These are phyloP conservation scores for Branchinecta lynchi DNA, from an alignment of 1,140 invertebrate genomes.

Conservation along the genomic window DNA sequence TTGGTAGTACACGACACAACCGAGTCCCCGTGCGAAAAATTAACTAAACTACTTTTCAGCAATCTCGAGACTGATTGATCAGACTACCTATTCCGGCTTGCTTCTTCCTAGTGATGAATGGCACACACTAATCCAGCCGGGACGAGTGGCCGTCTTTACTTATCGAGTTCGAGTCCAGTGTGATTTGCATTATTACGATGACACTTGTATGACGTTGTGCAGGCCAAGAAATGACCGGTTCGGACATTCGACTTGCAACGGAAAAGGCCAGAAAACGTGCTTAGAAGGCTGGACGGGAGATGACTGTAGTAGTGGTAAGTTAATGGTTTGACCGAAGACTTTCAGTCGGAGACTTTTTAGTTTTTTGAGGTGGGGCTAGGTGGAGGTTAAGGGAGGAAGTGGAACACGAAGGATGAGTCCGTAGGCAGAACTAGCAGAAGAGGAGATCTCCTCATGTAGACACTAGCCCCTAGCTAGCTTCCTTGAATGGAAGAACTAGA, in stretches of 20 bases:
- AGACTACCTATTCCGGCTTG: slow-evolving; percentile 74
- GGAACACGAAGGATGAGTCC: too few relatives aligned
- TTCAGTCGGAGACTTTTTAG: neutral
- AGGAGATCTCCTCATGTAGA: too few relatives aligned
- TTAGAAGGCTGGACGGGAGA: slow-evolving; percentile 36
- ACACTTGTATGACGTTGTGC: slow-evolving; percentile 33
- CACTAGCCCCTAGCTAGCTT: too few relatives aligned
- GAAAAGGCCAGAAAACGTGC: slow-evolving; percentile 30
- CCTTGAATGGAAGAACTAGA: too few relatives aligned
- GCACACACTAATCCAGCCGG: slow-evolving; percentile 67
- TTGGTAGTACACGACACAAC: too few relatives aligned
- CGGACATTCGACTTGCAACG: slow-evolving; percentile 36
- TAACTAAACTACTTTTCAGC: slow-evolving; percentile 30
- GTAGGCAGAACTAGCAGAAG: too few relatives aligned
- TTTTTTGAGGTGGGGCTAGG: too few relatives aligned
- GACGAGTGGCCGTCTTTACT: slow-evolving; percentile 30
- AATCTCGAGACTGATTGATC: slow-evolving; percentile 58
- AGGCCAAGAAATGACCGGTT: slow-evolving; percentile 29
- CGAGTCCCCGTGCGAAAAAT: too few relatives aligned
- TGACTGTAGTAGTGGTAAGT: slow-evolving; percentile 34
- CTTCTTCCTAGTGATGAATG: slow-evolving; percentile 71
- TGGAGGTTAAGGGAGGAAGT: neutral
- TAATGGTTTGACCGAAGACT: neutral
- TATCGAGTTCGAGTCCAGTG: slow-evolving; percentile 34
- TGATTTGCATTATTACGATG: slow-evolving; percentile 34